Evolutionary conservation across 2,797 vertebrate genomes (phyloP).

Genomic region (Amphiprion clarkii): DNA sequence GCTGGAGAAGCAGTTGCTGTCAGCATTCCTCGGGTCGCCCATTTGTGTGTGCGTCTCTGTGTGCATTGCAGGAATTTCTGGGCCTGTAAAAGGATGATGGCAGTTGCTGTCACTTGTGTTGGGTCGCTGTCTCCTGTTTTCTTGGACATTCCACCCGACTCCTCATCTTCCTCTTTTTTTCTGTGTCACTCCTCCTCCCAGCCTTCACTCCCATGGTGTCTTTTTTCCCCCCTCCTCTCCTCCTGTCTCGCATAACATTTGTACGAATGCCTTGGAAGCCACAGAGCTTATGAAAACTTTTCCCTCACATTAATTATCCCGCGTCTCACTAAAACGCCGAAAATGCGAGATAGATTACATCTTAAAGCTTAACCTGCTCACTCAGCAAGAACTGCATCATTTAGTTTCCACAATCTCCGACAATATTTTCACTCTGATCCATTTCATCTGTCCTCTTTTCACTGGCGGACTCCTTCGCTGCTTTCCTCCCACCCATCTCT

Average conservation of each 20-base stretch:
- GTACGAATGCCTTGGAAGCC: conserved; percentile 72
- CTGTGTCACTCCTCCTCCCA: conserved; percentile 64
- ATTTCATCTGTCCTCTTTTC: conserved; percentile 58
- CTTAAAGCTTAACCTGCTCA: conserved; percentile 63
- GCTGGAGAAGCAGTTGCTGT: conserved; percentile 76
- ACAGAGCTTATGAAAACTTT: conserved; percentile 72
- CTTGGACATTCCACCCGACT: conserved; percentile 53
- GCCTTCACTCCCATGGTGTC: conserved; percentile 73
- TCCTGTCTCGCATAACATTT: conserved; percentile 72
- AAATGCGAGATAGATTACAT: conserved; percentile 72
- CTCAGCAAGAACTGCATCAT: conserved; percentile 65
- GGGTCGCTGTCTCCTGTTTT: conserved; percentile 67
- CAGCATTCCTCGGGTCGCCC: conserved; percentile 67
- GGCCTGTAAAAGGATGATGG: conserved; percentile 62
- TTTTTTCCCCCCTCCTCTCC: conserved; percentile 31
- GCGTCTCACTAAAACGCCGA: conserved; percentile 56
- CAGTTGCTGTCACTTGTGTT: conserved; percentile 77
- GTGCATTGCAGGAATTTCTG: conserved; percentile 65
- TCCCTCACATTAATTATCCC: conserved; percentile 71
- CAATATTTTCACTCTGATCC: conserved; percentile 58
- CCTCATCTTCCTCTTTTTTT: conserved; percentile 53
- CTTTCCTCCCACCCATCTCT: conserved; percentile 47
- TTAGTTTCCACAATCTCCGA: conserved; percentile 49
- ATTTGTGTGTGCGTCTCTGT: conserved; percentile 47
- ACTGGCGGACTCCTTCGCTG: conserved; percentile 35